Evolutionary conservation across 1,140 invertebrate species (phyloP).

Genomic region (Anoplophora glabripennis): DNA sequence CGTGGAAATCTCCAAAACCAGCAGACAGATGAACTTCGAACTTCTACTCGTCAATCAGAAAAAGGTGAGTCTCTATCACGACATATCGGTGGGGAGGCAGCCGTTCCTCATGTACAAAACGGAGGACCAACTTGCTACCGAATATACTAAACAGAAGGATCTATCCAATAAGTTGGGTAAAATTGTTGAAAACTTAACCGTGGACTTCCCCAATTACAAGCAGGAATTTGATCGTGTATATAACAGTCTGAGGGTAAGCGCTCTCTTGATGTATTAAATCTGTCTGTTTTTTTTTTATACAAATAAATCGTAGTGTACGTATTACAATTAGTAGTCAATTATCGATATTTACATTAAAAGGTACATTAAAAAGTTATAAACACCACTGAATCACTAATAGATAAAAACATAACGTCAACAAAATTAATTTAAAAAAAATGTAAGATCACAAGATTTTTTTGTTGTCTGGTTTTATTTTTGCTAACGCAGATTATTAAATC

Average conservation of each 20-base stretch:
- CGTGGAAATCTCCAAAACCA: constrained; percentile 51
- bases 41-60: constrained; percentile 59
- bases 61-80: constrained; percentile 55
- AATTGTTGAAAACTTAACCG: constrained; percentile 54
- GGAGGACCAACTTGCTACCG: constrained; percentile 49
- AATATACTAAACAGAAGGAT: constrained; percentile 52
- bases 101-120: constrained; percentile 53
- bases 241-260: constrained; percentile 49
- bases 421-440: too few relatives aligned
- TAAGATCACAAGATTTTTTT: too few relatives aligned
- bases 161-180: constrained; percentile 53
- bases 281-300: too few relatives aligned
- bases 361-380: too few relatives aligned
- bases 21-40: constrained; percentile 58
- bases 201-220: constrained; percentile 58
- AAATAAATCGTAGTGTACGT: too few relatives aligned
- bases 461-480: too few relatives aligned
- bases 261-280: constrained; percentile 16
- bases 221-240: constrained; percentile 53
- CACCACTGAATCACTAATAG: too few relatives aligned
- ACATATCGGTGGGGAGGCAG: constrained; percentile 49
- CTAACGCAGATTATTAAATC: too few relatives aligned
- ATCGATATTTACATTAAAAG: too few relatives aligned
- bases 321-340: too few relatives aligned
- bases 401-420: too few relatives aligned